A percentile compares a stretch with the other conserved stretches of the same genome.
phyloP scores from a whole-genome alignment of 64 coral and sea anemone species.

The Montipora sp. region DNA sequence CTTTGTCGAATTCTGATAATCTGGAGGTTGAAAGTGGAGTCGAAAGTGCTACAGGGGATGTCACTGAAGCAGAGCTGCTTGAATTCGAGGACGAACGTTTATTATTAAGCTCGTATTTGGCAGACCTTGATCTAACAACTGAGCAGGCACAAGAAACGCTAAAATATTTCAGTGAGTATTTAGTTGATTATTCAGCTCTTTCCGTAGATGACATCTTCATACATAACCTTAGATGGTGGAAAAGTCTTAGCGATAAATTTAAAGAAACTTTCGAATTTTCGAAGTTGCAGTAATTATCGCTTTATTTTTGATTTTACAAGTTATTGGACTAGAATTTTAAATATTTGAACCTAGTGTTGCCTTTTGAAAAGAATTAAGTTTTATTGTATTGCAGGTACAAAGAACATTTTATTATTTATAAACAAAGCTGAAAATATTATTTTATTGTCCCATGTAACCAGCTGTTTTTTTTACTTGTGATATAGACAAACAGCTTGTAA shows the following conservation, averaged over 20 bases:
- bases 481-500: not conserved
- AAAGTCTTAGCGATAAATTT: not conserved
- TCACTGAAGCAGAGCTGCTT: constrained; percentile 22
- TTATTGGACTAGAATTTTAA: not conserved
- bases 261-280: too few relatives aligned
- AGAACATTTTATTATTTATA: not conserved
- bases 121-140: constrained; percentile 61
- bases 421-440: not conserved
- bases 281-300: not conserved
- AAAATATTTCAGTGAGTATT: constrained; percentile 77
- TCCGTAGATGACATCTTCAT: not conserved
- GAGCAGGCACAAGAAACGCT: constrained; percentile 71
- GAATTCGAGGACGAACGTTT: constrained; percentile 2
- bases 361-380: not conserved
- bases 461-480: not conserved
- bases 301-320: not conserved
- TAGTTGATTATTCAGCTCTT: not conserved
- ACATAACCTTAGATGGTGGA: not conserved
- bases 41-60: constrained; percentile 63
- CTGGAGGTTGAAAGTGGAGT: constrained; percentile 74
- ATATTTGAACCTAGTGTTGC: not conserved
- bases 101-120: not conserved
- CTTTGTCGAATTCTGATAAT: constrained; percentile 69
- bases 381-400: not conserved
- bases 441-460: not conserved